phyloP scores from a whole-genome alignment of 2,888 invertebrate species.

The Amphimallon solstitiale region DNA sequence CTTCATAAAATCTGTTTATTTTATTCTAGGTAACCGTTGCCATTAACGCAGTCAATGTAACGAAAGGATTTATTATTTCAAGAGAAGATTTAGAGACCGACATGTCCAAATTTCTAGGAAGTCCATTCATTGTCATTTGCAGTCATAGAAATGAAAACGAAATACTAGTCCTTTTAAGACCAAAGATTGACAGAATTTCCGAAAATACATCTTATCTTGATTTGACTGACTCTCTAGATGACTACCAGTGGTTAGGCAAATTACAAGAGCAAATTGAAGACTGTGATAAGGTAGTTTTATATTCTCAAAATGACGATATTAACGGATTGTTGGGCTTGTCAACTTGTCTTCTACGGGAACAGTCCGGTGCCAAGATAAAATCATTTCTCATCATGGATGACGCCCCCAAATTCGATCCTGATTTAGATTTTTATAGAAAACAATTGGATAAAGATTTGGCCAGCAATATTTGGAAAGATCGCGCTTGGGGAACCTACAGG shows the following conservation, averaged over 20 bases:
- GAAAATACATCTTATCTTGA: background rate
- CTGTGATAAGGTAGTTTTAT: slow-evolving; percentile 66
- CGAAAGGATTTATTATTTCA: slow-evolving; percentile 37
- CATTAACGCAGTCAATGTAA: too few relatives aligned
- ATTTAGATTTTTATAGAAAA: slow-evolving; percentile 71
- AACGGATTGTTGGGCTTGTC: slow-evolving; percentile 89
- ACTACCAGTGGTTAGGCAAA: slow-evolving; percentile 6
- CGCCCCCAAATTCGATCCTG: slow-evolving; percentile 74
- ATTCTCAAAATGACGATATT: slow-evolving; percentile 71
- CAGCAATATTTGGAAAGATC: slow-evolving; percentile 78
- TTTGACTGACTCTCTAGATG: background rate
- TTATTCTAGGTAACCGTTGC: too few relatives aligned
- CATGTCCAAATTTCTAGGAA: background rate
- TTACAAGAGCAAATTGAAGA: slow-evolving; percentile 46
- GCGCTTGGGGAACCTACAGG: slow-evolving; percentile 75
- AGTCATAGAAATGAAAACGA: slow-evolving; percentile 10
- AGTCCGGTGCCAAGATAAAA: slow-evolving; percentile 66
- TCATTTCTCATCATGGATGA: slow-evolving; percentile 69
- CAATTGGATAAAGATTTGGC: slow-evolving; percentile 80
- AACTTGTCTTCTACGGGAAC: slow-evolving; percentile 85
- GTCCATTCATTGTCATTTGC: background rate
- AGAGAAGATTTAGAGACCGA: slow-evolving; percentile 17
- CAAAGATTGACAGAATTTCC: background rate
- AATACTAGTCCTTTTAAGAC: slow-evolving; percentile 27
- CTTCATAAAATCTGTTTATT: too few relatives aligned